phyloP scores from a whole-genome alignment of 2,113 vertebrate genomes.

The Tachysurus vachellii region DNA sequence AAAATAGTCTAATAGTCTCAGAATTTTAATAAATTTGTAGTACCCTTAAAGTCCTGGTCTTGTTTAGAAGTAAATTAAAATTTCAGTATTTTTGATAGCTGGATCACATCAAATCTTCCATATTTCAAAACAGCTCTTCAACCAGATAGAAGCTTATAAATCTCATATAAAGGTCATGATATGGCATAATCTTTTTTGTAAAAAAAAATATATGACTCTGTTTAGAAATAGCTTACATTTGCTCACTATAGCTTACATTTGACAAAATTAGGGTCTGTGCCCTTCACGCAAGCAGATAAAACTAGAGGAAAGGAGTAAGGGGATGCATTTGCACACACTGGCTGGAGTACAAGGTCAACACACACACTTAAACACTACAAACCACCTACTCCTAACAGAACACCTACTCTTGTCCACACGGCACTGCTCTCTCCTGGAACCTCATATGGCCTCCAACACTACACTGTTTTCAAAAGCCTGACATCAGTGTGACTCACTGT shows the following conservation, averaged over 20 bases:
- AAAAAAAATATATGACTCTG: not conserved
- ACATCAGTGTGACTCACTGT: not conserved
- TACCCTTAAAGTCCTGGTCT: not conserved
- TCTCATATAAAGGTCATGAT: not conserved
- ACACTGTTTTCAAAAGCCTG: conserved; percentile 10
- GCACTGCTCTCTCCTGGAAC: conserved; percentile 11
- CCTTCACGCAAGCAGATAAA: not conserved
- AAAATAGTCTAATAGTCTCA: not conserved
- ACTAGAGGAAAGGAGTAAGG: not conserved
- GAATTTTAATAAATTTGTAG: not conserved
- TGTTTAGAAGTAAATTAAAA: not conserved
- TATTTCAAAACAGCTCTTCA: not conserved
- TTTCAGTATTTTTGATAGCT: not conserved
- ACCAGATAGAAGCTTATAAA: not conserved
- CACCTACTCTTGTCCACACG: conserved; percentile 5
- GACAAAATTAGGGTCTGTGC: not conserved
- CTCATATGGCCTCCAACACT: conserved; percentile 7
- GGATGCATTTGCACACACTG: not conserved
- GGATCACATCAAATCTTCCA: not conserved
- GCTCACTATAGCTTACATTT: not conserved
- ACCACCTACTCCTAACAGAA: conserved; percentile 35
- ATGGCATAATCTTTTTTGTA: not conserved
- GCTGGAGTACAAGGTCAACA: conserved; percentile 15
- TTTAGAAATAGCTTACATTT: not conserved
- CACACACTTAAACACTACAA: conserved; percentile 33